Evolutionary conservation across 2,113 vertebrate genomes (phyloP).

Genomic region (Silurus glanis): DNA sequence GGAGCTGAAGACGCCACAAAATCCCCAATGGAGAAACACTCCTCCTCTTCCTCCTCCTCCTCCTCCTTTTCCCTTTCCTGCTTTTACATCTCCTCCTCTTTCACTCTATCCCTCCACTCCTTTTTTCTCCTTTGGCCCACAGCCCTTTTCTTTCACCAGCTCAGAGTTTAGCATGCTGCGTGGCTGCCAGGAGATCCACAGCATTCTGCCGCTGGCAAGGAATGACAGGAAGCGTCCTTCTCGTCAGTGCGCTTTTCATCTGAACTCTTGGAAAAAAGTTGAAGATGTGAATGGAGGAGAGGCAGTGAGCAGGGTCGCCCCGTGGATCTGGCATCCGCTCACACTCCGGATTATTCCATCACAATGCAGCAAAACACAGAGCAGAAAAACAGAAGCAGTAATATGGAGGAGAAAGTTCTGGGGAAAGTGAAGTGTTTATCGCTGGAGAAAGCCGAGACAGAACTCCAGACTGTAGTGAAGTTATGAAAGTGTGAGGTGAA

Average conservation of each 20-base stretch:
- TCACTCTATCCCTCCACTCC: neutral
- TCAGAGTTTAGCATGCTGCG: conserved; percentile 32
- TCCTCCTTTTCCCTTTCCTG: conserved; percentile 1
- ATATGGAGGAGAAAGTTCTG: neutral
- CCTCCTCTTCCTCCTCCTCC: neutral
- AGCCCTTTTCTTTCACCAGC: conserved; percentile 31
- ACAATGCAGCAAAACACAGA: neutral
- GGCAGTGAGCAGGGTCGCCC: neutral
- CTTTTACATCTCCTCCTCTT: conserved; percentile 13
- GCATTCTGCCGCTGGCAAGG: conserved; percentile 37
- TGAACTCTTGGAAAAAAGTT: neutral
- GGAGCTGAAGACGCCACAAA: conserved; percentile 9
- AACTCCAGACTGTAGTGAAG: neutral
- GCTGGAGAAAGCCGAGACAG: neutral
- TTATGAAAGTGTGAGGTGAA: neutral
- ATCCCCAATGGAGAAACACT: conserved; percentile 4
- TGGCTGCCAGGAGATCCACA: conserved; percentile 24
- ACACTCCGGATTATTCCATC: neutral
- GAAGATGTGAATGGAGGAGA: conserved; percentile 7
- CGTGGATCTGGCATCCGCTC: conserved; percentile 3
- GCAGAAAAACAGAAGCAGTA: neutral
- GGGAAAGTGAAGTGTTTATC: neutral
- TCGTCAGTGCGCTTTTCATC: conserved; percentile 4
- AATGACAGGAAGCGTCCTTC: conserved; percentile 38
- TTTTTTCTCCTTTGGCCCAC: neutral